Percentiles rank a stretch among this genome's conserved stretches.
These are phyloP conservation scores for Chondrilla cf. caribensis DNA, from an alignment of 37 sponge, comb jelly and placozoan genomes.

Conservation along the genomic window DNA sequence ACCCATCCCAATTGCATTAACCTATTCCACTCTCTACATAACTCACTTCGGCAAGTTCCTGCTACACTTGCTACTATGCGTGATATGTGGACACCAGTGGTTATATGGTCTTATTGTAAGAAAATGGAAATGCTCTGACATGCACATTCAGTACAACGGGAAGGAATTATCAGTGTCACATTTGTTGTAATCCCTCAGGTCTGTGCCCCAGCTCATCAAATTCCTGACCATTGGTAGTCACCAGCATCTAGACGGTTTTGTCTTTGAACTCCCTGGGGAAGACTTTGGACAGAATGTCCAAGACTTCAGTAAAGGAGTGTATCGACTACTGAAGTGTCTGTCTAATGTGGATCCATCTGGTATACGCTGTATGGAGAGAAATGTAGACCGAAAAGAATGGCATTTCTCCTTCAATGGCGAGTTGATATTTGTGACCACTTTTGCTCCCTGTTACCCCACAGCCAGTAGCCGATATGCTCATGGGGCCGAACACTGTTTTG, in stretches of 20 bases:
- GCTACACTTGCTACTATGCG: too few species aligned
- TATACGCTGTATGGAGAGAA: slow-evolving; percentile 74
- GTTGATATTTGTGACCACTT: slow-evolving; percentile 75
- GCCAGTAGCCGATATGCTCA: slow-evolving; percentile 74
- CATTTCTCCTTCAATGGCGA: slow-evolving; percentile 49
- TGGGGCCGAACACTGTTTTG: slow-evolving; percentile 56
- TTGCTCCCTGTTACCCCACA: slow-evolving; percentile 81
- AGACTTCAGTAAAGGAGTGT: slow-evolving; percentile 65
- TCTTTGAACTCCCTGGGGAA: slow-evolving; percentile 71
- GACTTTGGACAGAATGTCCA: slow-evolving; percentile 53
- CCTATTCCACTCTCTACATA: too few species aligned
- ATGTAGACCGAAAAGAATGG: slow-evolving; percentile 66
- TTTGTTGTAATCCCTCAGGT: too few species aligned
- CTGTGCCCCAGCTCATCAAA: slow-evolving; percentile 64
- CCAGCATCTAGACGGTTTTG: slow-evolving; percentile 75
- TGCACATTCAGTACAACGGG: too few species aligned
- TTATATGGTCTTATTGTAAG: too few species aligned
- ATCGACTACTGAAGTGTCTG: slow-evolving; percentile 59
- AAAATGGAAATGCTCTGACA: too few species aligned
- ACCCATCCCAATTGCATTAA: too few species aligned
- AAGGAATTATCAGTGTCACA: too few species aligned
- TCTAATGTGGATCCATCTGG: slow-evolving; percentile 68
- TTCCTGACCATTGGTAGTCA: slow-evolving; percentile 47
- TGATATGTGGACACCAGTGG: too few species aligned
- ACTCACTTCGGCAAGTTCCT: too few species aligned